Evolutionary conservation across 1,140 invertebrate species (phyloP).

Genomic region (Brachionus asplanchnoidis): DNA sequence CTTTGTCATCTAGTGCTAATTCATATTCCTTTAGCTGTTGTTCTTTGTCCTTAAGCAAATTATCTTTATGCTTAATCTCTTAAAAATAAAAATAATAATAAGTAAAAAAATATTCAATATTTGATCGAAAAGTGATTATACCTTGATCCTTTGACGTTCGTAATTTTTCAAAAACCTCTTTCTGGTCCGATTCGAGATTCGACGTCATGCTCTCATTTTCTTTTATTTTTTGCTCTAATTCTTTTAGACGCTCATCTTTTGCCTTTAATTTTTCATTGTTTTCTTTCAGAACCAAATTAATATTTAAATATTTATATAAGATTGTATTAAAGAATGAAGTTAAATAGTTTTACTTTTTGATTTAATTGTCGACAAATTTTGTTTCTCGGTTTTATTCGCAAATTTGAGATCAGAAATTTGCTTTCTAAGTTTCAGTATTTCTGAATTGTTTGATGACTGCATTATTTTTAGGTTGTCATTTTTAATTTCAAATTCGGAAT

Average conservation of each 20-base stretch:
- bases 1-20: background rate
- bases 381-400: no score
- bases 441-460: no score
- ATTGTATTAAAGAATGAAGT: no score
- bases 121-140: background rate
- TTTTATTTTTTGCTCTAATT: background rate
- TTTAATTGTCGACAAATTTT: no score
- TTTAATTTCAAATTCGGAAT: no score
- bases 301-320: no score
- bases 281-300: no score
- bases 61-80: background rate
- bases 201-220: background rate
- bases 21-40: background rate
- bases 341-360: no score
- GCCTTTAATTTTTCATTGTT: background rate
- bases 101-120: background rate
- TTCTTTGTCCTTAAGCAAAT: background rate
- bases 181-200: background rate
- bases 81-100: background rate
- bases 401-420: no score
- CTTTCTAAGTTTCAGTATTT: no score
- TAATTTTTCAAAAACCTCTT: background rate
- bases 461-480: no score
- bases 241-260: background rate
- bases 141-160: background rate